These are phyloP conservation scores for Stenchaetothrips biformis DNA, from an alignment of 2,888 invertebrate species.

Conservation along the genomic window DNA sequence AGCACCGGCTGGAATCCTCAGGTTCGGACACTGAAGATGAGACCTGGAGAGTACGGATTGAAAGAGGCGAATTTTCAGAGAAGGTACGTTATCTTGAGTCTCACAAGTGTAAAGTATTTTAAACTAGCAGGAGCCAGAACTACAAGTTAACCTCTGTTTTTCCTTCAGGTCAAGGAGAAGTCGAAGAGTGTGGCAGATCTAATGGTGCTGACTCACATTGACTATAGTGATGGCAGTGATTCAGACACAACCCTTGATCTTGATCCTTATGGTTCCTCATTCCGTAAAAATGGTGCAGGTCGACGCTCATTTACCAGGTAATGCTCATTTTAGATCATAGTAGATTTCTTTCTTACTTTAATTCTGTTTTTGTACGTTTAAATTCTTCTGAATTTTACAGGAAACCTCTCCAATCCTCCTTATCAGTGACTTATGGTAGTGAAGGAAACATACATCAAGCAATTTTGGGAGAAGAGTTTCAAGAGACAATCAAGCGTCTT, in stretches of 20 bases:
- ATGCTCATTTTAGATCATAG: neutral
- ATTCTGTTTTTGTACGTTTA: neutral
- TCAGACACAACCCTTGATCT: constrained; percentile 40
- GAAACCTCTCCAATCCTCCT: constrained; percentile 15
- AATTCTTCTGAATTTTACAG: neutral
- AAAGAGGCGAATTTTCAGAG: constrained; percentile 50
- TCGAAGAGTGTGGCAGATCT: constrained; percentile 63
- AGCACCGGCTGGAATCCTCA: constrained; percentile 42
- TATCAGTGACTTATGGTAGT: constrained; percentile 45
- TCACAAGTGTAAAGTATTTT: neutral
- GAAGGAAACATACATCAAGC: constrained; percentile 54
- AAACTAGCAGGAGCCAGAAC: neutral
- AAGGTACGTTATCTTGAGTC: neutral
- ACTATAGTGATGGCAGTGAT: constrained; percentile 55
- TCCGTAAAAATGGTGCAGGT: neutral
- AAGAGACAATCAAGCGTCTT: constrained; percentile 52
- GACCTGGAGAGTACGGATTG: constrained; percentile 56
- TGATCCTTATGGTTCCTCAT: neutral
- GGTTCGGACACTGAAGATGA: constrained; percentile 61
- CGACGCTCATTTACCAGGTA: constrained; percentile 1
- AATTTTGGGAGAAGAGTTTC: constrained; percentile 51
- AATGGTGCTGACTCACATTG: constrained; percentile 63
- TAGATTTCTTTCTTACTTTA: neutral
- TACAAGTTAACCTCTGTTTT: neutral
- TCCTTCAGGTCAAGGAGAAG: constrained; percentile 54